Percentiles rank a stretch among this genome's conserved stretches.
Conservation (phyloP, 2,888 invertebrate species). For the Pomacea canaliculata region DNA sequence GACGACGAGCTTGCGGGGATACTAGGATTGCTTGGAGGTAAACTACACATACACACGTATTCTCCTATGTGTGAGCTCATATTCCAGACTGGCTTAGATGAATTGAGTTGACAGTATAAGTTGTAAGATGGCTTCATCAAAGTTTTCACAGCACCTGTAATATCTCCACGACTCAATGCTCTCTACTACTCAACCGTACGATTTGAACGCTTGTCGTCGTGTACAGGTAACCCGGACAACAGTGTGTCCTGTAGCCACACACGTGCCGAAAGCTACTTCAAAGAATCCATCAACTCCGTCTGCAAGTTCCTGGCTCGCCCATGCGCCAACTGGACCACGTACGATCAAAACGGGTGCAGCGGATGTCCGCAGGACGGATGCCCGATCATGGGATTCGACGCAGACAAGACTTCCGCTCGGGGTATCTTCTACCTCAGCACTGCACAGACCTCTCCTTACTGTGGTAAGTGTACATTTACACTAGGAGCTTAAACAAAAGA, state of each 20-base stretch:
- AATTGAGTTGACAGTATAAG: no score
- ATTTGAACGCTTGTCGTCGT: no score
- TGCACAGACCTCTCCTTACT: constrained; percentile 41
- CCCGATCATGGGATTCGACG: constrained; percentile 54
- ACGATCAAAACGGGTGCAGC: constrained; percentile 48
- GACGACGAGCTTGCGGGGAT: constrained; percentile 36
- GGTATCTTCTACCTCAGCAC: constrained; percentile 55
- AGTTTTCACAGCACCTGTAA: no score
- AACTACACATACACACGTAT: no score
- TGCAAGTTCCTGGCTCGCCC: constrained; percentile 40
- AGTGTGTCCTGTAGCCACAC: constrained; percentile 50
- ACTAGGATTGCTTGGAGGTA: constrained; percentile 18
- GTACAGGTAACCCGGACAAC: constrained; percentile 8
- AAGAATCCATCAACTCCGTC: background rate
- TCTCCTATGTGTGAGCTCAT: no score
- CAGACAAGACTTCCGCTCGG: constrained; percentile 33
- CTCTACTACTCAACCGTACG: no score
- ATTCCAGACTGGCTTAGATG: no score
- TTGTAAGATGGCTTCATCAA: no score
- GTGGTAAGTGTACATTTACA: constrained; percentile 36
- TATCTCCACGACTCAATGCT: no score
- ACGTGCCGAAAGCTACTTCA: constrained; percentile 38
- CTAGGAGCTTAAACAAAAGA: no score
- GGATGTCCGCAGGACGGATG: constrained; percentile 47
- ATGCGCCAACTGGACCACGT: constrained; percentile 39